Evolutionary conservation across 2,888 invertebrate genomes (phyloP), one percentile per base, ranked within the genome.

Genomic region (Anorthoa munda): DNA sequence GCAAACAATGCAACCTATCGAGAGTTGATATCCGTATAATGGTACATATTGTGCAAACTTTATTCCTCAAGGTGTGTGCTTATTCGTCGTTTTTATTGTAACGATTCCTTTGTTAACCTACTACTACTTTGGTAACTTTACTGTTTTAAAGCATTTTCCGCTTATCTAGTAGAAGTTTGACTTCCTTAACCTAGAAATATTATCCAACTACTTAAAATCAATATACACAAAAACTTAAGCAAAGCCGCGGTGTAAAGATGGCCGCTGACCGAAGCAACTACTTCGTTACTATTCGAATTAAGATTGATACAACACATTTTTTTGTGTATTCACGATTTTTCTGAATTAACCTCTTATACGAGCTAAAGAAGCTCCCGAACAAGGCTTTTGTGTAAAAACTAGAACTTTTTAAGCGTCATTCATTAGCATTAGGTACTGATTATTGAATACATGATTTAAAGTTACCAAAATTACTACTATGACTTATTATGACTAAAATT

Each of bases 11-110:
- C 26, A 45, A 58, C 11, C 4, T 31, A n/a, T 50, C 13, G 48
- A 50, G 26, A 18, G 26, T 11, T 26, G 17, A 70, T 70, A 56
- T 45, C 13, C 39, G 1, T 51, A 15, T 50, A 61, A n/a, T 31
- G 50, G n/a, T n/a, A 23, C 15, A 18, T 50, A 45, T 71, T 50
- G 70, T 50, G 26, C 31, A 13, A 71, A 61, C 21, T 15, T 7
- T 53, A 53, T 48, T 7, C 23, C 21, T 31, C 56, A 48, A 21
- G 13, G 53, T 21, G 3, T 17, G 46, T 55, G 26, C 50, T 69
- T 45, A 15, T 11, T 31, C 31, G 21, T 48, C 9, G 2, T 1
- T 0, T 53, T 59, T 53, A 64, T 46, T 72, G 0, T 4, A 50
- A 50, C 1, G 4, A 45, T 58, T 23, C 18, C 7, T 71, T 70